These are phyloP conservation scores for Hymenochirus boettgeri DNA, from an alignment of 2,113 vertebrate genomes.

Conservation along the genomic window DNA sequence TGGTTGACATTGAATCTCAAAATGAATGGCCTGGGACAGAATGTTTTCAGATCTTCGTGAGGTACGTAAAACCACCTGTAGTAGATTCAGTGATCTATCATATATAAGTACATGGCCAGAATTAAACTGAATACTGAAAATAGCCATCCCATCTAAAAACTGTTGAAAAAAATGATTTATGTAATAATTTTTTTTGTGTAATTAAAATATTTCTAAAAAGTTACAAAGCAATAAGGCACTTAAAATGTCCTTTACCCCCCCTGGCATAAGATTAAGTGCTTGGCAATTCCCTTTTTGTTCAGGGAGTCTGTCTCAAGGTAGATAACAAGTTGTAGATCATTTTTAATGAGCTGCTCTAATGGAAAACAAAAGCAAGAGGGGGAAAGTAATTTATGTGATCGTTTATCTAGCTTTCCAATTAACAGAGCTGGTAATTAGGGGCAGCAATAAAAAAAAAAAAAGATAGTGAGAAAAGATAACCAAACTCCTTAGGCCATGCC, in stretches of 20 bases:
- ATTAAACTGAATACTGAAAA: not conserved
- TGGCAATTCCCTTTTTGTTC: fast-evolving
- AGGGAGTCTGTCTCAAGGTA: slow-evolving; percentile 8
- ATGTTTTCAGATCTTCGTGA: too few species aligned
- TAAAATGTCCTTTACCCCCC: not conserved
- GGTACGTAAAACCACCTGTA: too few species aligned
- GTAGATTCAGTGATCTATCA: too few species aligned
- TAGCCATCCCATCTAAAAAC: too few species aligned
- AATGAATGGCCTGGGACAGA: too few species aligned
- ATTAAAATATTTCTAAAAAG: not conserved
- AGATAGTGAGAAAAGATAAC: slow-evolving; percentile 3
- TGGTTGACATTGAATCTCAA: too few species aligned
- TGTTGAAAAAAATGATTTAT: not conserved
- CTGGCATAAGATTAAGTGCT: slow-evolving; percentile 19
- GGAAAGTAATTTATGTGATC: slow-evolving; percentile 11
- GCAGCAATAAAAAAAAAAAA: slow-evolving; percentile 20
- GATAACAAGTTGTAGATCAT: slow-evolving; percentile 35
- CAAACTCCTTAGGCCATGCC: not conserved
- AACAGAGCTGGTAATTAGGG: slow-evolving; percentile 42
- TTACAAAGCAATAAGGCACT: not conserved
- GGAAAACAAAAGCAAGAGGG: not conserved
- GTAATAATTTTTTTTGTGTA: not conserved
- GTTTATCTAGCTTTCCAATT: slow-evolving; percentile 34
- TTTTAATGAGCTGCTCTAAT: slow-evolving; percentile 40
- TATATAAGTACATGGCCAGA: not conserved